Conservation (phyloP, 2,113 vertebrate species). For the Carettochelys insculpta region DNA sequence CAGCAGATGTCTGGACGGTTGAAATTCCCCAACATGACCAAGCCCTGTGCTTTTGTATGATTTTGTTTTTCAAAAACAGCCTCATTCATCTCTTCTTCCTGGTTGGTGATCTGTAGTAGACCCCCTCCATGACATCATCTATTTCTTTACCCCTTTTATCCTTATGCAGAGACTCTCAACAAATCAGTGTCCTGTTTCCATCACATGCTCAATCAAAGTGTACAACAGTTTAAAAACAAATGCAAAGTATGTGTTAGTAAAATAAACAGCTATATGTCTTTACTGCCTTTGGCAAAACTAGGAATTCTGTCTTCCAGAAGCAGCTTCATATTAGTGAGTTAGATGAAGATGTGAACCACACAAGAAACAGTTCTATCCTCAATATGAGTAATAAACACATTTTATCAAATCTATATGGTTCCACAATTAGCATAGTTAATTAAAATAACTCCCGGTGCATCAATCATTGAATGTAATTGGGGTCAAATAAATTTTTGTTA, state of each 20-base stretch:
- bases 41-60: too few species aligned
- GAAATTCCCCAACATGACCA: too few species aligned
- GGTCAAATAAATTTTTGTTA: background rate
- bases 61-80: too few species aligned
- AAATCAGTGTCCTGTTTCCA: too few species aligned
- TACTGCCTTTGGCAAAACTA: background rate
- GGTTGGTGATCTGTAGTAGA: too few species aligned
- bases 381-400: background rate
- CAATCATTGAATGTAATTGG: background rate
- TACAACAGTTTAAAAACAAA: background rate
- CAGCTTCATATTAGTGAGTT: background rate
- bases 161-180: too few species aligned
- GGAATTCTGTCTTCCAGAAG: background rate
- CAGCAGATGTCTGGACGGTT: too few species aligned
- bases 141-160: too few species aligned
- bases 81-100: too few species aligned
- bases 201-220: too few species aligned
- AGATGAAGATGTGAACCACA: background rate
- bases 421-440: background rate
- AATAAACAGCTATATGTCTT: background rate
- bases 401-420: background rate
- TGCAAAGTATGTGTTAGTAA: fast-evolving
- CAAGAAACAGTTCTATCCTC: background rate
- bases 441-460: background rate
- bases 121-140: too few species aligned